phyloP scores from a whole-genome alignment of 2,888 invertebrate genomes.

The Coenonympha glycerion region DNA sequence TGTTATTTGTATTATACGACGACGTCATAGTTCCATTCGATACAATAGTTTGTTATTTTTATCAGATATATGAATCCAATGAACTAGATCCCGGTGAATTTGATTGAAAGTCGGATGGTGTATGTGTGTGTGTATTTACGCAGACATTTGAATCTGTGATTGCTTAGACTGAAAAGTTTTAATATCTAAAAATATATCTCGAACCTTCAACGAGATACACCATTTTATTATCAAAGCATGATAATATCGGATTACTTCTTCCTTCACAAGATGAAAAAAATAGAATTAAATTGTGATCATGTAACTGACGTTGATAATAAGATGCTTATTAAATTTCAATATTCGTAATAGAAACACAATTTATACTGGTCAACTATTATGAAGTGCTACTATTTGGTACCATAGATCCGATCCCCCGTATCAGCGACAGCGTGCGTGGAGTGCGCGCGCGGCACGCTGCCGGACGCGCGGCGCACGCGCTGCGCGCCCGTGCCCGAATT shows the following conservation, averaged over 20 bases:
- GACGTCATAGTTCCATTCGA: too few species aligned
- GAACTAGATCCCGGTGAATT: not conserved
- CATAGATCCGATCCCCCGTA: conserved; percentile 84
- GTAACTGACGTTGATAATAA: too few species aligned
- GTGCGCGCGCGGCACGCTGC: conserved; percentile 88
- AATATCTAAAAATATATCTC: too few species aligned
- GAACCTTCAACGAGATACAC: too few species aligned
- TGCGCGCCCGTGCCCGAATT: conserved; percentile 87
- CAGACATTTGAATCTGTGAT: not conserved
- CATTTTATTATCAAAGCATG: too few species aligned
- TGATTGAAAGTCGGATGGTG: not conserved
- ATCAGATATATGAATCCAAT: not conserved
- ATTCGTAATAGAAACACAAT: too few species aligned
- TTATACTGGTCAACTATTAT: too few species aligned
- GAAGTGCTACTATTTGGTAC: too few species aligned
- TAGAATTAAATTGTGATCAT: too few species aligned
- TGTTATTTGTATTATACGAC: not conserved
- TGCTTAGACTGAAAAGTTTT: not conserved
- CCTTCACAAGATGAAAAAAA: too few species aligned
- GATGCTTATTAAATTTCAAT: too few species aligned
- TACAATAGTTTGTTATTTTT: not conserved
- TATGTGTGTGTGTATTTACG: not conserved
- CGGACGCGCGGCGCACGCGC: conserved; percentile 81
- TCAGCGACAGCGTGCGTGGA: conserved; percentile 88
- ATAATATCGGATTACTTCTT: too few species aligned